Conservation (phyloP, 2,797 vertebrate species). For the Avahi laniger region DNA sequence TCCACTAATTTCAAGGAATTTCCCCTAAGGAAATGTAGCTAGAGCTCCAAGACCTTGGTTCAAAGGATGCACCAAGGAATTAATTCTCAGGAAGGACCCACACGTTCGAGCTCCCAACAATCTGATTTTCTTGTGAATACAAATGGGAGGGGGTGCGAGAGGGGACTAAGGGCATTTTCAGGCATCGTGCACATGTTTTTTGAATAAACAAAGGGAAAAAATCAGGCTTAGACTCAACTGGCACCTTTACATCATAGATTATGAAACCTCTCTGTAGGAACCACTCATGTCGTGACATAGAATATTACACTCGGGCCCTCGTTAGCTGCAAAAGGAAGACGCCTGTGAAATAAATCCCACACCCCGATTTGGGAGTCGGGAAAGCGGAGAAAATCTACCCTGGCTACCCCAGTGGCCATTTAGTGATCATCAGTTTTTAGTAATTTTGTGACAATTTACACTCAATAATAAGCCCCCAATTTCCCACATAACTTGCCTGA, state of each 20-base stretch:
- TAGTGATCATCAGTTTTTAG: not conserved
- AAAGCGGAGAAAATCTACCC: not conserved
- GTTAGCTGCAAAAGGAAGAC: not conserved
- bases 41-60: not conserved
- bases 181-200: not conserved
- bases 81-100: not conserved
- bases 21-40: not conserved
- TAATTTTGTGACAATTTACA: not conserved
- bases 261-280: not conserved
- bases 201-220: constrained; percentile 12
- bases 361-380: not conserved
- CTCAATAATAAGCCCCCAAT: not conserved
- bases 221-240: not conserved
- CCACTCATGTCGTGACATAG: not conserved
- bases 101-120: not conserved
- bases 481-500: not conserved
- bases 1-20: not conserved
- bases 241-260: not conserved
- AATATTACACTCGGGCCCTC: constrained; percentile 1
- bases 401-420: not conserved
- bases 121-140: not conserved
- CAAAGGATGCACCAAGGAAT: not conserved
- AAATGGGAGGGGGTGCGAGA: not conserved
- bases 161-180: not conserved
- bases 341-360: not conserved